Base-by-base conservation (phyloP, 2,888 invertebrate species). In the Emesis castigata region DNA sequence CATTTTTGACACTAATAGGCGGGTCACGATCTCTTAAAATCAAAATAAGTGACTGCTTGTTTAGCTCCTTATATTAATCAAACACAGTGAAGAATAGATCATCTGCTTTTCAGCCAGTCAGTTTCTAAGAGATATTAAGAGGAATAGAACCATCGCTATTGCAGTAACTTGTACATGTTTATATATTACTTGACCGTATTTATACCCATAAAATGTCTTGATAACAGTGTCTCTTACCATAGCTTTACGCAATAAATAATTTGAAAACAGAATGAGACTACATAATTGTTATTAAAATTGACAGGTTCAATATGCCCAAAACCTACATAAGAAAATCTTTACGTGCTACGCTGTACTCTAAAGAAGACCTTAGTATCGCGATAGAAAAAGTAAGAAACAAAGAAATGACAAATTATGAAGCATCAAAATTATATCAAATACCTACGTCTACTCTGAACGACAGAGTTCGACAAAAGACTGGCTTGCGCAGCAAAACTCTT, bases 391-490 rank as follows among this genome's bases (percentile, higher is more conserved):
- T 83, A 34, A 77, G 68, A 68, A 73, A 62, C 18, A 77, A 77
- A 44, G 75, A 83, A 48, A 69, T 83, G n/a, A 70, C 79, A n/a
- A 66, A 77, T 61, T 48, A 65, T 68, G 83, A 69, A 14, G 83
- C 79, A 64, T 74, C 79, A 26, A 64, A 74, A 68, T 20, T 75
- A 44, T 83, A 79, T 65, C 68, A 75, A 26, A 83, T 83, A 20
- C 80, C 80, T 11, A 75, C 77, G 44, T 77, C 80, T 44, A 80
- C 77, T 7, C 78, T 82, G 5, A 73, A 66, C 48, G 78, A 81
- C 18, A 26, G 73, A 34, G 73, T 82, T 1, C 18, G 18, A 26
- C 26, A 65, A 70, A 79, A 75, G 75, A 77, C 82, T n/a, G 73
- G 70, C 5, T 53, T 77, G 56, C 16, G 29, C 2, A 70, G 75